These are phyloP conservation scores for Alcis repandata DNA, from an alignment of 2,888 invertebrate genomes.

Conservation along the genomic window DNA sequence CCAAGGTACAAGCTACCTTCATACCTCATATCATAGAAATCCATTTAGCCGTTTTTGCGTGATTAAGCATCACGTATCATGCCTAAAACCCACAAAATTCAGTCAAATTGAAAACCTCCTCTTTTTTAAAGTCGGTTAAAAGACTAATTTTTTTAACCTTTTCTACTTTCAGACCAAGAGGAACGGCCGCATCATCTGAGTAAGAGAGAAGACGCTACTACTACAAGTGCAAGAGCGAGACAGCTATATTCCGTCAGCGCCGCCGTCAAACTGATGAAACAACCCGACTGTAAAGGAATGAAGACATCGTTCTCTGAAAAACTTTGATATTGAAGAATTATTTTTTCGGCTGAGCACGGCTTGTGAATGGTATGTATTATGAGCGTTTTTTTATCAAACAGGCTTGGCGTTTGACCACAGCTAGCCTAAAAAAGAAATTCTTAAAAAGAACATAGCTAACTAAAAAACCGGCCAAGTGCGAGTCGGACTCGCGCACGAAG, in stretches of 20 bases:
- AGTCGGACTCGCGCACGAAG: too few species aligned
- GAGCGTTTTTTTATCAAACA: not conserved
- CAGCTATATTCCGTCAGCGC: conserved; percentile 32
- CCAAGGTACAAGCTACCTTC: too few species aligned
- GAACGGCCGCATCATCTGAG: conserved; percentile 10
- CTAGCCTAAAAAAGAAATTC: too few species aligned
- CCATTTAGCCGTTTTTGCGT: too few species aligned
- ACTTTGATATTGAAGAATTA: conserved; percentile 43
- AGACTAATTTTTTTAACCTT: not conserved
- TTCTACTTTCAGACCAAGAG: conserved; percentile 39
- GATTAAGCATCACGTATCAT: too few species aligned
- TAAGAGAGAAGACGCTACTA: conserved; percentile 33
- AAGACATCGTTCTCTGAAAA: conserved; percentile 39
- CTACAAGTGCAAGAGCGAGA: conserved; percentile 42
- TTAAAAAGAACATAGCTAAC: too few species aligned
- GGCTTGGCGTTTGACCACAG: too few species aligned
- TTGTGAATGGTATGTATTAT: conserved; percentile 60
- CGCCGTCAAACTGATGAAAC: conserved; percentile 51
- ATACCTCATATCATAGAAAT: too few species aligned
- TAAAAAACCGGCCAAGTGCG: too few species aligned
- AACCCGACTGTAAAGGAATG: conserved; percentile 48
- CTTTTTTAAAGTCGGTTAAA: too few species aligned
- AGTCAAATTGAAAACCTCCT: too few species aligned
- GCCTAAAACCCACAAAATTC: too few species aligned
- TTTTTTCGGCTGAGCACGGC: conserved; percentile 44